Conservation (phyloP, 2,113 vertebrate species). For the Zosterops lateralis region DNA sequence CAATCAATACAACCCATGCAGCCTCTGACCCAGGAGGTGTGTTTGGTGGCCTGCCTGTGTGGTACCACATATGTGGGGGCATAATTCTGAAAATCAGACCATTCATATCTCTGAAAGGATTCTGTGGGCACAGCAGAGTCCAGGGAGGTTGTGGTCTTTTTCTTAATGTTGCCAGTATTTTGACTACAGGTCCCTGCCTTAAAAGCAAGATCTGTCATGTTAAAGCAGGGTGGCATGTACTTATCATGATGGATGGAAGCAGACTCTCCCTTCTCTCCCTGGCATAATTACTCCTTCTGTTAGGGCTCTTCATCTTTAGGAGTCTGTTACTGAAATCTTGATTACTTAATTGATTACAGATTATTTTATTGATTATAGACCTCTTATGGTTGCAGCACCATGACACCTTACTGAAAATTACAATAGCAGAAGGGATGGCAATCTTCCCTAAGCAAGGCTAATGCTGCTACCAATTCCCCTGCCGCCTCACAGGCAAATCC, state of each 20-base stretch:
- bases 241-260: neutral
- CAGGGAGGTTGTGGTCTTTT: neutral
- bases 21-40: neutral
- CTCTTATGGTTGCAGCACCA: neutral
- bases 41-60: neutral
- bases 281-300: neutral
- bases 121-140: neutral
- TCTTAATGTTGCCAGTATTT: neutral
- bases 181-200: neutral
- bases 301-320: neutral
- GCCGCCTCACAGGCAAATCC: neutral
- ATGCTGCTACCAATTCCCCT: neutral
- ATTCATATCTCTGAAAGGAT: neutral
- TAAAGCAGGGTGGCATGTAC: neutral
- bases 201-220: neutral
- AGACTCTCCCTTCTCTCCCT: neutral
- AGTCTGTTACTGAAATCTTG: neutral
- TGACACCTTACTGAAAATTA: neutral
- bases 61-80: neutral
- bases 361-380: neutral
- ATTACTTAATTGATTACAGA: neutral
- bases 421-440: neutral
- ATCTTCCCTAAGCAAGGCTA: neutral
- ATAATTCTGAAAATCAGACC: neutral
- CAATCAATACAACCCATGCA: rapidly evolving